These are phyloP conservation scores for Malurus alboscapulatus DNA, from an alignment of 2,113 vertebrate species.

Conservation along the genomic window DNA sequence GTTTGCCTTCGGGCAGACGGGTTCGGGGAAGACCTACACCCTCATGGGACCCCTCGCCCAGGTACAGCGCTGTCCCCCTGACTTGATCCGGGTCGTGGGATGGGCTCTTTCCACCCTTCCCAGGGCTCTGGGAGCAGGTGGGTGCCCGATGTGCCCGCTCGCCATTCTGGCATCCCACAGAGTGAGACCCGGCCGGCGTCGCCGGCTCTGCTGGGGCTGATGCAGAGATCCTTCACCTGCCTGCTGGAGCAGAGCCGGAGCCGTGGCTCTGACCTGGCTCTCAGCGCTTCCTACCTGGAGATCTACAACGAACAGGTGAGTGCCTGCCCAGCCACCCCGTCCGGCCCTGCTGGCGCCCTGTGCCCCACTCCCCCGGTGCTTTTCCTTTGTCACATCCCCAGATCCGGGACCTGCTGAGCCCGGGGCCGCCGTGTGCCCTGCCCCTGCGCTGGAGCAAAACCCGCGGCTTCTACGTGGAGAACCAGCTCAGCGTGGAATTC, in stretches of 20 bases:
- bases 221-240: slow-evolving; percentile 74
- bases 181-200: background rate
- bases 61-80: background rate
- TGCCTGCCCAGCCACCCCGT: fast-evolving
- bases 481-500: slow-evolving; percentile 68
- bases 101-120: background rate
- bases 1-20: slow-evolving; percentile 79
- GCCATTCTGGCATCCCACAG: background rate
- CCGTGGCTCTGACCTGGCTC: slow-evolving; percentile 23
- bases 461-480: slow-evolving; percentile 75
- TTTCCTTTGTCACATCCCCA: background rate
- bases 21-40: slow-evolving; percentile 79
- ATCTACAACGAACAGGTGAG: slow-evolving; percentile 80
- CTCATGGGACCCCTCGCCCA: slow-evolving; percentile 73
- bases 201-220: slow-evolving; percentile 61
- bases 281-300: slow-evolving; percentile 78
- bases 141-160: fast-evolving
- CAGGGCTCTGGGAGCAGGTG: background rate
- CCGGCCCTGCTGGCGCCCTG: fast-evolving
- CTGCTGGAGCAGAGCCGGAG: slow-evolving; percentile 68
- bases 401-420: slow-evolving; percentile 75
- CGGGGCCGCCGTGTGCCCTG: slow-evolving; percentile 32
- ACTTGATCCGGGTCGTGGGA: fast-evolving
- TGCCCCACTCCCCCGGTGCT: fast-evolving
- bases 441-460: slow-evolving; percentile 75